A percentile compares a stretch with the other conserved stretches of the same genome.
These are phyloP conservation scores for Orchesellides sinensis DNA, from an alignment of 2,888 invertebrate genomes.

Conservation along the genomic window DNA sequence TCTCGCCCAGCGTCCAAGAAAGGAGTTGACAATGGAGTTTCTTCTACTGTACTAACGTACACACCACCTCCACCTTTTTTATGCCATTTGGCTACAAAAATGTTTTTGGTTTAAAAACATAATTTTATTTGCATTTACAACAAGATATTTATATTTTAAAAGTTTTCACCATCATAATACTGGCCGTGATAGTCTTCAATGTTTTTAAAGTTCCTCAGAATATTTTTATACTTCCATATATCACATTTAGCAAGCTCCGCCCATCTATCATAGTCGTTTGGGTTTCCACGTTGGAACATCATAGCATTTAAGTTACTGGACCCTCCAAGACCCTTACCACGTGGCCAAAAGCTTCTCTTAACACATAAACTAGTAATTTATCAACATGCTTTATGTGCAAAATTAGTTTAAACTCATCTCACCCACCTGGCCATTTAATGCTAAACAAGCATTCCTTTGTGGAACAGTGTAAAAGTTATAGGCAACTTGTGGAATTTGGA, in stretches of 20 bases:
- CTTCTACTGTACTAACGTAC: constrained; percentile 23
- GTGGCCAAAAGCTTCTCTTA: constrained; percentile 79
- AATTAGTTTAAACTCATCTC: background rate
- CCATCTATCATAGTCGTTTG: constrained; percentile 69
- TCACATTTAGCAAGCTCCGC: constrained; percentile 53
- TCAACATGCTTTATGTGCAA: background rate
- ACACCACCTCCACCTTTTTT: constrained; percentile 37
- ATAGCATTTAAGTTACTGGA: constrained; percentile 80
- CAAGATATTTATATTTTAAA: background rate
- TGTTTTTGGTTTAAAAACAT: too few species aligned
- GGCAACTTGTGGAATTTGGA: constrained; percentile 83
- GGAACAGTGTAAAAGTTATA: constrained; percentile 85
- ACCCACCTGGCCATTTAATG: constrained; percentile 43
- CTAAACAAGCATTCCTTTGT: constrained; percentile 81
- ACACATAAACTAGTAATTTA: background rate
- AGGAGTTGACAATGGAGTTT: background rate
- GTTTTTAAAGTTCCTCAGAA: constrained; percentile 68
- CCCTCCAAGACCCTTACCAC: constrained; percentile 86
- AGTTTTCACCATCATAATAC: constrained; percentile 42
- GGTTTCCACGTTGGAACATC: constrained; percentile 66
- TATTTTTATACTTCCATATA: constrained; percentile 67
- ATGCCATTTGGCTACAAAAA: constrained; percentile 31
- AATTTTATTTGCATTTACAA: background rate
- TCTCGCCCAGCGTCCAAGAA: constrained; percentile 59
- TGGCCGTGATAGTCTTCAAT: constrained; percentile 68